Percentiles rank a stretch among this genome's conserved stretches.
These are phyloP conservation scores for Drosophila leontia DNA, from an alignment of 1,140 invertebrate genomes.

Conservation along the genomic window DNA sequence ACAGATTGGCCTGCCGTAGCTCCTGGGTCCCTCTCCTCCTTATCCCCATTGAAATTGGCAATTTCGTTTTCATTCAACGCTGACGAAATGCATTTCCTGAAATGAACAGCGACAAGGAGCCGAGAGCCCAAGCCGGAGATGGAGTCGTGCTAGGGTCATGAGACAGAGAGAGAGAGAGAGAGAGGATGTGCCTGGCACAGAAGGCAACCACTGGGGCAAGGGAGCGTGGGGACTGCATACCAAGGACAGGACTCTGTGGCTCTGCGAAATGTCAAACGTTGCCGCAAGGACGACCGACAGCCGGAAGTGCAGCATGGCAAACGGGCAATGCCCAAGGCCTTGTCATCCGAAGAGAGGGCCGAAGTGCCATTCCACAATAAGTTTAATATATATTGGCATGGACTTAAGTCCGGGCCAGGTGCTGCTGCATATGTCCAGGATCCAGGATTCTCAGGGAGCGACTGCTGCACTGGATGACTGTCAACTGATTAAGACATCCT, in stretches of 20 bases:
- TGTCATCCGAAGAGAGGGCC: background rate
- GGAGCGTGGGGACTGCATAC: background rate
- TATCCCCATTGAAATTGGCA: conserved; percentile 66
- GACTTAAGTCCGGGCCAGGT: conserved; percentile 36
- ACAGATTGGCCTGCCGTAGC: conserved; percentile 5
- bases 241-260: conserved; percentile 26
- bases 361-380: conserved; percentile 18
- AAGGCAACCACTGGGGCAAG: conserved; percentile 56
- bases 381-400: conserved; percentile 51
- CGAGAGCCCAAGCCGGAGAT: conserved; percentile 27
- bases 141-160: conserved; percentile 14
- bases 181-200: conserved; percentile 58
- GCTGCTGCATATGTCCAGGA: conserved; percentile 32
- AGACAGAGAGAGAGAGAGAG: conserved; percentile 23
- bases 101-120: conserved; percentile 64
- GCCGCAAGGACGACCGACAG: conserved; percentile 58
- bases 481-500: conserved; percentile 37
- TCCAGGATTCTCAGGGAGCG: background rate
- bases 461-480: background rate
- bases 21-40: background rate
- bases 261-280: conserved; percentile 58
- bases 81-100: conserved; percentile 82
- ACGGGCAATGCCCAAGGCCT: conserved; percentile 18
- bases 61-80: conserved; percentile 78
- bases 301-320: conserved; percentile 59